These are phyloP conservation scores for Brachyhypopomus occidentalis DNA, from an alignment of 2,113 vertebrate genomes.

Conservation along the genomic window DNA sequence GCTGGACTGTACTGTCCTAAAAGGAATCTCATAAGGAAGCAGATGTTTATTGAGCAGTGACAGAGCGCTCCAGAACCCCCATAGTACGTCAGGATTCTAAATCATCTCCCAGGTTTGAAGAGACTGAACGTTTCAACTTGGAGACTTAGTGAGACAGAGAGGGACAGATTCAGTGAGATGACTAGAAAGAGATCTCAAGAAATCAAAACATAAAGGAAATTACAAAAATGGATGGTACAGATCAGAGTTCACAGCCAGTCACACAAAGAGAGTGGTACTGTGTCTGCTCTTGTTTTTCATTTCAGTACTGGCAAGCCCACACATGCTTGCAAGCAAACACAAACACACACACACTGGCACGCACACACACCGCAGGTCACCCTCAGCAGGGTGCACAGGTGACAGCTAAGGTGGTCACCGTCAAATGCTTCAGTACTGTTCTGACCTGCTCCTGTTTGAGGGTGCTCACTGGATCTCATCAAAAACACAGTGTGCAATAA, in stretches of 20 bases:
- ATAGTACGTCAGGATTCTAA: neutral
- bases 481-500: neutral
- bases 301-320: no score
- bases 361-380: neutral
- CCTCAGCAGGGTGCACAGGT: slow-evolving; percentile 27
- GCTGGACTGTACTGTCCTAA: no score
- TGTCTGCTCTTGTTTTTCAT: no score
- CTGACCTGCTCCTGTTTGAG: slow-evolving; percentile 61
- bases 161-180: neutral
- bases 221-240: no score
- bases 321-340: no score
- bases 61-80: no score
- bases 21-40: no score
- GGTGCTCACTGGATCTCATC: slow-evolving; percentile 10
- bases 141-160: neutral
- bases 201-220: neutral
- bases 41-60: no score
- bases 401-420: slow-evolving; percentile 60
- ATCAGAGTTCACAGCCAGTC: no score
- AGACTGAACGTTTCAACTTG: neutral
- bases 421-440: slow-evolving; percentile 69
- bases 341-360: no score
- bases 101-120: neutral
- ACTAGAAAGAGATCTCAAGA: neutral
- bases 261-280: no score